These are phyloP conservation scores for Micronycteris hirsuta DNA, from an alignment of 2,113 vertebrate species.

Conservation along the genomic window DNA sequence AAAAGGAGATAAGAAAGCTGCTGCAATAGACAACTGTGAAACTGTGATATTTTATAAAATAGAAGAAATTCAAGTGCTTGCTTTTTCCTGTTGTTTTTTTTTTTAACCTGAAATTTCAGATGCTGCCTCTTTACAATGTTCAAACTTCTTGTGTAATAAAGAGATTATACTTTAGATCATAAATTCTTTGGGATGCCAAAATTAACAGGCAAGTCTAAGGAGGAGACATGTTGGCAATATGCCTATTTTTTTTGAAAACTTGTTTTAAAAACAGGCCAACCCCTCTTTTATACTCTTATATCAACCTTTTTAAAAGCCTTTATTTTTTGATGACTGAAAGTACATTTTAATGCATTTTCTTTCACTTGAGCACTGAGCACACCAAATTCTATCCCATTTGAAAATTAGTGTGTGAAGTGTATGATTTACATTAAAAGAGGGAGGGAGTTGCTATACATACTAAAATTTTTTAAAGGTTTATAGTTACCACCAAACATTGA, in stretches of 20 bases:
- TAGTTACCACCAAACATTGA: slow-evolving; percentile 64
- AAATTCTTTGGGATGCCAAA: slow-evolving; percentile 67
- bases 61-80: slow-evolving; percentile 22
- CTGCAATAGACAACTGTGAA: slow-evolving; percentile 74
- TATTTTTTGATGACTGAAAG: slow-evolving; percentile 42
- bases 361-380: slow-evolving; percentile 43
- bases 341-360: slow-evolving; percentile 51
- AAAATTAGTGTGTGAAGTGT: slow-evolving; percentile 55
- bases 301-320: slow-evolving; percentile 37
- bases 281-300: slow-evolving; percentile 55
- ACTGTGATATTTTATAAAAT: slow-evolving; percentile 64
- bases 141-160: slow-evolving; percentile 42
- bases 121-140: slow-evolving; percentile 47
- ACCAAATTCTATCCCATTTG: slow-evolving; percentile 25
- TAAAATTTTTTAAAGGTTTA: slow-evolving; percentile 67
- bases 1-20: slow-evolving; percentile 57
- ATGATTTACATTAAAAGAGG: slow-evolving; percentile 57
- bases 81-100: slow-evolving; percentile 7
- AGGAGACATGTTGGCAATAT: slow-evolving; percentile 46
- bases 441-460: slow-evolving; percentile 62
- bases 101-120: slow-evolving; percentile 33
- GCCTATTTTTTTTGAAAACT: slow-evolving; percentile 37
- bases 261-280: slow-evolving; percentile 48
- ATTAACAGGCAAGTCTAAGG: slow-evolving; percentile 51
- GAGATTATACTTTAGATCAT: slow-evolving; percentile 2